These are phyloP conservation scores for Hydrotaea diabolus DNA, from an alignment of 2,888 invertebrate genomes.

Conservation along the genomic window DNA sequence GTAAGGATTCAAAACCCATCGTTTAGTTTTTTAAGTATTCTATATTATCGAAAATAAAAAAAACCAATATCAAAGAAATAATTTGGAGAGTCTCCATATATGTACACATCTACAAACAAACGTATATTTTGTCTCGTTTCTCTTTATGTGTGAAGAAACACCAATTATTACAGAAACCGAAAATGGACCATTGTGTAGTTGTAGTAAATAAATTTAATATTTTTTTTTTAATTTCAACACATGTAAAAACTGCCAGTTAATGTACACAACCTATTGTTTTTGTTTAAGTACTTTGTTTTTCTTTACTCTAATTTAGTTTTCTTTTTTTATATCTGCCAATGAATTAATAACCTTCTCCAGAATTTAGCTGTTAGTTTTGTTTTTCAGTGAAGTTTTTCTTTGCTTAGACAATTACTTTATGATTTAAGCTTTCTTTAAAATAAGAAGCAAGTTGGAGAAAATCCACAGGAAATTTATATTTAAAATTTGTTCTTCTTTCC, in stretches of 20 bases:
- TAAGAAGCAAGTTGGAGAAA: too few relatives aligned
- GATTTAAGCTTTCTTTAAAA: too few relatives aligned
- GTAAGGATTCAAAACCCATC: constrained; percentile 53
- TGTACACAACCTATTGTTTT: neutral
- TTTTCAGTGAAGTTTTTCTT: constrained; percentile 6
- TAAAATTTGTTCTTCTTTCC: too few relatives aligned
- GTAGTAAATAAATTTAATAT: constrained; percentile 24
- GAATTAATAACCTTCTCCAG: neutral
- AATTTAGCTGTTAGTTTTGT: neutral
- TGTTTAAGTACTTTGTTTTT: constrained; percentile 37
- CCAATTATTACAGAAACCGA: constrained; percentile 42
- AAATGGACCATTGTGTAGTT: constrained; percentile 57
- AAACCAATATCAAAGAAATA: neutral
- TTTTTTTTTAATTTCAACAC: constrained; percentile 38
- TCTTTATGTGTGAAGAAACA: constrained; percentile 36
- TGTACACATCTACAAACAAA: neutral
- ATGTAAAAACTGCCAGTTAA: constrained; percentile 38
- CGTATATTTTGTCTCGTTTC: constrained; percentile 3
- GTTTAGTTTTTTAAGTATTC: constrained; percentile 64
- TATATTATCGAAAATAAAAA: neutral
- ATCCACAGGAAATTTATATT: too few relatives aligned
- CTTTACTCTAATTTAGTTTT: constrained; percentile 30
- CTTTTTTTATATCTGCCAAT: constrained; percentile 23
- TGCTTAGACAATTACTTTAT: neutral
- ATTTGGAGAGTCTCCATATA: neutral